phyloP scores from a whole-genome alignment of 2,888 invertebrate species.

The Dynastes grantii region DNA sequence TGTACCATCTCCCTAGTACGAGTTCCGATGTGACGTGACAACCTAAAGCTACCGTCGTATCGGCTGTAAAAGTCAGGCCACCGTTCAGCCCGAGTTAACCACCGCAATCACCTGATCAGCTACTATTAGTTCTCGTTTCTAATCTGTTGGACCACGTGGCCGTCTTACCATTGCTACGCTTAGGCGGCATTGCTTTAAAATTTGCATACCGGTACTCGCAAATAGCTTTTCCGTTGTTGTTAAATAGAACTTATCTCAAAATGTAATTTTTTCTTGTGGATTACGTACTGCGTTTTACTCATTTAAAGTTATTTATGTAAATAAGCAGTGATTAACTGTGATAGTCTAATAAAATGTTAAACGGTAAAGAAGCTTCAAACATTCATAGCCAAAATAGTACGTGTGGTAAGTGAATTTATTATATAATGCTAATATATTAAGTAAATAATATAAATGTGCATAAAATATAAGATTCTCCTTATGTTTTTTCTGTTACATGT shows the following conservation, averaged over 20 bases:
- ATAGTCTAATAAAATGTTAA: too few species aligned
- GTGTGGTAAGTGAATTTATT: constrained; percentile 27
- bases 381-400: background rate
- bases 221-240: background rate
- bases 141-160: constrained; percentile 14
- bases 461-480: too few species aligned
- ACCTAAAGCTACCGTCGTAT: background rate
- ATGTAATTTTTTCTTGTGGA: background rate
- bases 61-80: background rate
- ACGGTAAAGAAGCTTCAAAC: too few species aligned
- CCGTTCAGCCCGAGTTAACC: background rate
- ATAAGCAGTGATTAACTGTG: too few species aligned
- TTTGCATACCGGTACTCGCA: constrained; percentile 8
- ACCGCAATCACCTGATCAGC: constrained; percentile 9
- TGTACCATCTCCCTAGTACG: background rate
- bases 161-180: background rate
- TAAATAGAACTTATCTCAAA: background rate
- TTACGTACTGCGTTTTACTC: too few species aligned
- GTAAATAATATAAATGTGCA: too few species aligned
- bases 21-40: background rate
- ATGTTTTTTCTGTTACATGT: too few species aligned
- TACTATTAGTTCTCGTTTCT: background rate
- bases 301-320: too few species aligned
- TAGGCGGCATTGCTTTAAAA: background rate
- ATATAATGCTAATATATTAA: background rate